These are phyloP conservation scores for Cecropterus lyciades DNA, from an alignment of 1,140 invertebrate genomes.

Conservation along the genomic window DNA sequence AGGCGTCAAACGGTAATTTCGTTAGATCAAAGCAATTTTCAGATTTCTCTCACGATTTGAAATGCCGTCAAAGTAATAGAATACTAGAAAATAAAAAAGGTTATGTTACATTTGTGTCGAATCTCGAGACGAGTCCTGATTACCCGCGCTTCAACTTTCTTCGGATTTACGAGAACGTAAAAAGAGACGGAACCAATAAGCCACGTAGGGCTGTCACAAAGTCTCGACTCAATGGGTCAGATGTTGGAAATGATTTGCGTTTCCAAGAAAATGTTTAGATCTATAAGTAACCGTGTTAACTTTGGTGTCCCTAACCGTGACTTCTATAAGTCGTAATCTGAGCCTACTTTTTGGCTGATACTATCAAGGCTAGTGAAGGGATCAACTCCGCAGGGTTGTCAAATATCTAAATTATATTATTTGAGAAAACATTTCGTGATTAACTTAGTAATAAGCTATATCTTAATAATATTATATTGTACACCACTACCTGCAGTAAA, in stretches of 20 bases:
- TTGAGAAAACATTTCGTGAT: no score
- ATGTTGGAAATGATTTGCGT: slow-evolving; percentile 36
- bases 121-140: slow-evolving; percentile 34
- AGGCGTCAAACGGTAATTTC: neutral
- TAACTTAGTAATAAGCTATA: no score
- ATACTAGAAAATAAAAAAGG: slow-evolving; percentile 31
- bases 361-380: neutral
- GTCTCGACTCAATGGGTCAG: slow-evolving; percentile 22
- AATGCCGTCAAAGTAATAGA: slow-evolving; percentile 15
- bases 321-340: neutral
- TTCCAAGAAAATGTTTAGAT: slow-evolving; percentile 28
- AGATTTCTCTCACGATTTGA: neutral
- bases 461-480: no score
- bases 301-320: neutral
- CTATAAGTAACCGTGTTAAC: neutral
- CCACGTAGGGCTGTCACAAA: slow-evolving; percentile 31
- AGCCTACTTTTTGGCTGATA: neutral
- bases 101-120: slow-evolving; percentile 35
- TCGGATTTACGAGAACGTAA: slow-evolving; percentile 47
- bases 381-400: neutral
- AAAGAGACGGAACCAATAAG: slow-evolving; percentile 53
- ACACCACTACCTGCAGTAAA: neutral
- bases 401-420: neutral
- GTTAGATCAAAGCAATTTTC: neutral
- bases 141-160: slow-evolving; percentile 39